Evolutionary conservation across 2,113 vertebrate species (phyloP).

Genomic region (Lasiurus cinereus): DNA sequence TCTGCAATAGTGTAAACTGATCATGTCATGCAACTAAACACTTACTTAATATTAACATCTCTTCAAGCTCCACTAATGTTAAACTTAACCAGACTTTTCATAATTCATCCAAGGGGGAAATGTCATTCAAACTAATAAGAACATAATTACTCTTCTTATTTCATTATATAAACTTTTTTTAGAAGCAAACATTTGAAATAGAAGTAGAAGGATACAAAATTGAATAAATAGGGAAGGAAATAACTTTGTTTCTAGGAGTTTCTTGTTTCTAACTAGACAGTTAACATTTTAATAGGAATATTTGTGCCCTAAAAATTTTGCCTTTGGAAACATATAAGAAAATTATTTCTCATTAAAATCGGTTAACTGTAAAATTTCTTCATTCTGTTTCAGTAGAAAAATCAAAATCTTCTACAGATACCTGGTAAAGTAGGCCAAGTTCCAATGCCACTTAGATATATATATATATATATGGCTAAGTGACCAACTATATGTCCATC

Average conservation of each 20-base stretch:
- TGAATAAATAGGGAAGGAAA: slow-evolving; percentile 29
- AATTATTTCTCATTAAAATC: slow-evolving; percentile 1
- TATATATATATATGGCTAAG: too few species aligned
- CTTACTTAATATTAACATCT: slow-evolving; percentile 72
- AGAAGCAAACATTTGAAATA: slow-evolving; percentile 56
- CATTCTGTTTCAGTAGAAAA: background rate
- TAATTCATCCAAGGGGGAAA: slow-evolving; percentile 59
- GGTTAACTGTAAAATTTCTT: slow-evolving; percentile 13
- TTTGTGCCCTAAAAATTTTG: background rate
- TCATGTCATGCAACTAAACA: slow-evolving; percentile 77
- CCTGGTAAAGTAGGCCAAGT: background rate
- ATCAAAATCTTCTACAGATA: background rate
- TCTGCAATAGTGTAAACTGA: slow-evolving; percentile 76
- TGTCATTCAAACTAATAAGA: slow-evolving; percentile 71
- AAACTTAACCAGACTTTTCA: slow-evolving; percentile 64
- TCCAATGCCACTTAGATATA: background rate
- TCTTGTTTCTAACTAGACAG: slow-evolving; percentile 17
- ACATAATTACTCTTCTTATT: slow-evolving; percentile 48
- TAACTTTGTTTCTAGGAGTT: slow-evolving; percentile 8
- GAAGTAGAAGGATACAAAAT: slow-evolving; percentile 28
- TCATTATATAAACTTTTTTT: slow-evolving; percentile 28
- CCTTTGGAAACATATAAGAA: slow-evolving; percentile 24
- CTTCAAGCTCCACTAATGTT: slow-evolving; percentile 44
- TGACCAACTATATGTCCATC: too few species aligned
- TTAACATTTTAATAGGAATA: slow-evolving; percentile 23